Conservation (phyloP, 2,113 vertebrate genomes). For the Centropus bengalensis region DNA sequence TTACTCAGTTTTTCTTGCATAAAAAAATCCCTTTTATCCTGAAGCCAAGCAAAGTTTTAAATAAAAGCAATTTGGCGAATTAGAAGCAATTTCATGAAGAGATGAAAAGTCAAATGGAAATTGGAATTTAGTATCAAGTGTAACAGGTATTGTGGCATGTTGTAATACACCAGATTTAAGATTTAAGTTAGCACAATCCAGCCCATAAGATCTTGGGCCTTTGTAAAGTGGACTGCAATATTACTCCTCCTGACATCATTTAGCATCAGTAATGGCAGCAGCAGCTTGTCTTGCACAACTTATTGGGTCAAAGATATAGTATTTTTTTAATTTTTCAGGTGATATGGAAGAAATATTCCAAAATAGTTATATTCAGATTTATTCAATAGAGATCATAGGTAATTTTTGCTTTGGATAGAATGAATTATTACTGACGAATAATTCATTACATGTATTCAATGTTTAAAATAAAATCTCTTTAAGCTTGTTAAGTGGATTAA, state of each 20-base stretch:
- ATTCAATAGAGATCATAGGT: not conserved
- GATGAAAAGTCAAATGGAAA: not conserved
- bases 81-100: not conserved
- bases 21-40: not conserved
- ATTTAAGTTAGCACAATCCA: not conserved
- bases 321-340: not conserved
- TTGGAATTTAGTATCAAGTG: not conserved
- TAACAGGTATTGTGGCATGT: not conserved
- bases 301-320: not conserved
- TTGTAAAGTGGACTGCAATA: not conserved
- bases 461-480: not conserved
- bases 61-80: not conserved
- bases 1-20: not conserved
- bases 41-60: not conserved
- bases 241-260: not conserved
- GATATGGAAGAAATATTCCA: not conserved
- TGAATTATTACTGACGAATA: not conserved
- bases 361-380: not conserved
- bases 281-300: not conserved
- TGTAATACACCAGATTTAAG: not conserved
- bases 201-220: not conserved
- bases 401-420: not conserved
- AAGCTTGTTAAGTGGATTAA: not conserved
- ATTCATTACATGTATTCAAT: not conserved
- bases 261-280: not conserved